phyloP scores from a whole-genome alignment of 2,888 invertebrate species.

The Protula sp. region DNA sequence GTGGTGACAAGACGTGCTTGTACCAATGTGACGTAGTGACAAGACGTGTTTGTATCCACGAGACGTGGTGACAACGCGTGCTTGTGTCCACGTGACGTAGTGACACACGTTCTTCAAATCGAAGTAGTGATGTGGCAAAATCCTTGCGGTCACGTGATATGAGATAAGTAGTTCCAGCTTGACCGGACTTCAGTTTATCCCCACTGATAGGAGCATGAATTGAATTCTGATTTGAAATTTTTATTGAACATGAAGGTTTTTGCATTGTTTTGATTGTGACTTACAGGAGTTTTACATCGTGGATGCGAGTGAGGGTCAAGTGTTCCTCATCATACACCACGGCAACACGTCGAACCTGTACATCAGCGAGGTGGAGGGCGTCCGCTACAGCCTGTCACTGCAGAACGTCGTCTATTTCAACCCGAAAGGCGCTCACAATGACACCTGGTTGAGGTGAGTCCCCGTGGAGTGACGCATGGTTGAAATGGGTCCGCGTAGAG shows the following conservation, averaged over 20 bases:
- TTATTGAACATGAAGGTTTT: background rate
- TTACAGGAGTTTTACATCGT: conserved; percentile 70
- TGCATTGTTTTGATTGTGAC: background rate
- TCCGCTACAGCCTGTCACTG: conserved; percentile 72
- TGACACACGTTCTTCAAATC: too few species aligned
- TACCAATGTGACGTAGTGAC: too few species aligned
- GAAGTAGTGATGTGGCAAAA: too few species aligned
- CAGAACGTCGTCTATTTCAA: conserved; percentile 78
- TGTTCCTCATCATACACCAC: conserved; percentile 76
- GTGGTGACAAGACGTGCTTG: too few species aligned
- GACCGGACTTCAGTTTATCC: too few species aligned
- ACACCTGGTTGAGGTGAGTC: conserved; percentile 73
- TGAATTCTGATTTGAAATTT: too few species aligned
- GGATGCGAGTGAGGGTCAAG: conserved; percentile 70
- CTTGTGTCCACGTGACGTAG: too few species aligned
- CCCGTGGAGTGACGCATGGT: background rate
- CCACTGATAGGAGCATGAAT: too few species aligned
- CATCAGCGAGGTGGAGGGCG: conserved; percentile 67
- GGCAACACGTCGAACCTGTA: conserved; percentile 73
- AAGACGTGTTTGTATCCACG: too few species aligned
- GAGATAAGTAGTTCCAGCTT: too few species aligned
- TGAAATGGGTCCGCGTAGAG: background rate
- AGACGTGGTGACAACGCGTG: too few species aligned
- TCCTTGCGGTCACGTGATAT: too few species aligned
- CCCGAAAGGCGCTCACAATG: conserved; percentile 61